phyloP scores from a whole-genome alignment of 1,140 invertebrate species.

The Megalopta genalis region DNA sequence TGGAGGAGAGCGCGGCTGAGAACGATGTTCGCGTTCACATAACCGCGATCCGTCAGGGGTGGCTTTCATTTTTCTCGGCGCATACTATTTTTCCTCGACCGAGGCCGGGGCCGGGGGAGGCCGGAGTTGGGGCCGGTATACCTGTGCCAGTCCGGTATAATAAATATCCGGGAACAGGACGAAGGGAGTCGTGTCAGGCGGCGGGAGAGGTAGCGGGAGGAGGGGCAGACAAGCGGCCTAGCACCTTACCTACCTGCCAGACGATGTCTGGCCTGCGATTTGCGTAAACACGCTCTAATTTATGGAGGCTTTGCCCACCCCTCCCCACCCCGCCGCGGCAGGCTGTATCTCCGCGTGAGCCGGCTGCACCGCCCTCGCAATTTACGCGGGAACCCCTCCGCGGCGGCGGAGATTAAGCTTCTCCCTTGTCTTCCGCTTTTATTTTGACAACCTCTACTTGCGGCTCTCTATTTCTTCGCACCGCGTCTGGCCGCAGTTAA shows the following conservation, averaged over 20 bases:
- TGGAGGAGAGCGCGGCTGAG: constrained; percentile 4
- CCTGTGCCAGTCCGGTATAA: constrained; percentile 23
- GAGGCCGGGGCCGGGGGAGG: constrained; percentile 7
- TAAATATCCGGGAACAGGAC: constrained; percentile 47
- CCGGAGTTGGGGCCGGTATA: too few relatives aligned
- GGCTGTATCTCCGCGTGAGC: constrained; percentile 1
- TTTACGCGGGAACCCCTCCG: constrained; percentile 52
- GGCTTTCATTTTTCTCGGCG: constrained; percentile 56
- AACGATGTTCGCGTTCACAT: constrained; percentile 28
- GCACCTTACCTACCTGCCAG: constrained; percentile 51
- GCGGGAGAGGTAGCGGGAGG: constrained; percentile 4
- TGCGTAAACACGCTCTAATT: constrained; percentile 70
- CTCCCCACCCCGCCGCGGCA: not conserved
- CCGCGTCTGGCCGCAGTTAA: not conserved
- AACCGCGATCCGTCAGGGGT: constrained; percentile 48
- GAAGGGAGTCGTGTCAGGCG: constrained; percentile 10
- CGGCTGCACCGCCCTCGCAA: constrained; percentile 43
- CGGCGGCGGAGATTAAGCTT: constrained; percentile 41
- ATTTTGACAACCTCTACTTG: constrained; percentile 41
- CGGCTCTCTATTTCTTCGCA: not conserved
- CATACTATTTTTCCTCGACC: constrained; percentile 27
- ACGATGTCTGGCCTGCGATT: constrained; percentile 59
- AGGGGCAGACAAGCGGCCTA: constrained; percentile 7
- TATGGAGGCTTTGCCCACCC: constrained; percentile 50
- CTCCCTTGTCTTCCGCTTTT: constrained; percentile 22